A percentile compares a stretch with the other conserved stretches of the same genome.
Conservation (phyloP, 2,888 invertebrate genomes). For the Bursaphelenchus okinawaensis region DNA sequence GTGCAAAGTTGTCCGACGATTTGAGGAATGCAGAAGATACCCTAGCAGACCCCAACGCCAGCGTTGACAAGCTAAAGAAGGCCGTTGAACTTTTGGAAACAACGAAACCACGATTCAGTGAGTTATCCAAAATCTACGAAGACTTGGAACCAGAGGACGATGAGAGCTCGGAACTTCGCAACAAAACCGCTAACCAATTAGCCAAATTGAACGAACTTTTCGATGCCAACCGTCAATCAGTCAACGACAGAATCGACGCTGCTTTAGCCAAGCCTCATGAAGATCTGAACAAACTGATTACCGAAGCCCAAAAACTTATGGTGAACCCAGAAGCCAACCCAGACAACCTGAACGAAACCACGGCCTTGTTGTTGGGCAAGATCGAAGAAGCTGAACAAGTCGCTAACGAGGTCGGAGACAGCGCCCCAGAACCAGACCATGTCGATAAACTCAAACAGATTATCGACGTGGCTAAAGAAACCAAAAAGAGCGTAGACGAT, state of each 20-base stretch:
- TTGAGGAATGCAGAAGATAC: constrained; percentile 3
- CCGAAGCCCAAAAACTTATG: not conserved
- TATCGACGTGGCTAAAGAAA: not conserved
- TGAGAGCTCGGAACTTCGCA: not conserved
- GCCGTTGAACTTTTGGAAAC: not conserved
- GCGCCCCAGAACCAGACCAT: no score
- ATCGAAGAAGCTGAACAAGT: not conserved
- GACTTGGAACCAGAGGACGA: not conserved
- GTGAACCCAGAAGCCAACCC: not conserved
- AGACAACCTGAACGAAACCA: not conserved
- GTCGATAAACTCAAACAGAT: not conserved
- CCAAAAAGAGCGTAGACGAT: not conserved
- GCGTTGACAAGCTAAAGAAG: constrained; percentile 2
- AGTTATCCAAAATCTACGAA: not conserved
- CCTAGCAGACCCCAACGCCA: constrained; percentile 11
- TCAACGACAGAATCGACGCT: constrained; percentile 8
- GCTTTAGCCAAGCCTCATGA: constrained; percentile 12
- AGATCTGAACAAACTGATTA: not conserved
- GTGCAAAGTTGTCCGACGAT: constrained; percentile 2
- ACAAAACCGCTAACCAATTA: constrained; percentile 4
- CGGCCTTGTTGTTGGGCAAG: not conserved
- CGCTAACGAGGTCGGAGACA: no score
- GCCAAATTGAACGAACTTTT: constrained; percentile 12
- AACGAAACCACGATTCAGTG: not conserved
- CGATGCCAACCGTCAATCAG: not conserved